Evolutionary conservation across 2,888 invertebrate genomes (phyloP).

Genomic region (Folsomia manolachei): DNA sequence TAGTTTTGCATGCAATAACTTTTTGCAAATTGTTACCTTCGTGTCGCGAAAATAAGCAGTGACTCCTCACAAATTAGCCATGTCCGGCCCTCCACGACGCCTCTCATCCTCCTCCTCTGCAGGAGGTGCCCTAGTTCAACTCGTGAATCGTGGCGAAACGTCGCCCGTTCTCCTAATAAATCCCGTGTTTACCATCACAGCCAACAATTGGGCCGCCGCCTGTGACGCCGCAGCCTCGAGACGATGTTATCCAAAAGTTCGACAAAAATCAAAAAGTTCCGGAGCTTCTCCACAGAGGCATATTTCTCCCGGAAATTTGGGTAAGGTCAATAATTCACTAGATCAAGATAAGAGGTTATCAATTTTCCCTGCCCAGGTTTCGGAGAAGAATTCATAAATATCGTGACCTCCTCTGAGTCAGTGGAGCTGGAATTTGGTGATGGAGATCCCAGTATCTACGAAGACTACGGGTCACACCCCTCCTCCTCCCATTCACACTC

Average conservation of each 20-base stretch:
- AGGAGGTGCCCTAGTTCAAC: not conserved
- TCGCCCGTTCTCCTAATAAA: constrained; percentile 4
- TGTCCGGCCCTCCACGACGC: not conserved
- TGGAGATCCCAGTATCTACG: not conserved
- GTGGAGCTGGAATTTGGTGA: constrained; percentile 27
- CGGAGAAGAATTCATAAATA: constrained; percentile 35
- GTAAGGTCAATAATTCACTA: too few relatives aligned
- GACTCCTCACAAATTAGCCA: too few relatives aligned
- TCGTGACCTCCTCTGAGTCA: constrained; percentile 31
- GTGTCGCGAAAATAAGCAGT: too few relatives aligned
- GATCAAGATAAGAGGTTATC: too few relatives aligned
- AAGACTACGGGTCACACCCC: constrained; percentile 28
- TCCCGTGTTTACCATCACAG: constrained; percentile 33
- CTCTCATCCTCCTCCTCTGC: not conserved
- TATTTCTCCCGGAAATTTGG: not conserved
- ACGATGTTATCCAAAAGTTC: constrained; percentile 28
- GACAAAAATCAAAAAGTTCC: constrained; percentile 35
- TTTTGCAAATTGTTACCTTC: too few relatives aligned
- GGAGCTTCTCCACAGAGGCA: constrained; percentile 34
- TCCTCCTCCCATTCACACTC: constrained; percentile 33
- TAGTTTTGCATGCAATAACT: not conserved
- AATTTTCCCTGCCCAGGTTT: too few relatives aligned
- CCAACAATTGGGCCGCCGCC: constrained; percentile 28
- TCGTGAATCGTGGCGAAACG: not conserved
- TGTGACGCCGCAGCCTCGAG: constrained; percentile 1